phyloP scores from a whole-genome alignment of 2,113 vertebrate genomes.

The Pygoscelis antarcticus region DNA sequence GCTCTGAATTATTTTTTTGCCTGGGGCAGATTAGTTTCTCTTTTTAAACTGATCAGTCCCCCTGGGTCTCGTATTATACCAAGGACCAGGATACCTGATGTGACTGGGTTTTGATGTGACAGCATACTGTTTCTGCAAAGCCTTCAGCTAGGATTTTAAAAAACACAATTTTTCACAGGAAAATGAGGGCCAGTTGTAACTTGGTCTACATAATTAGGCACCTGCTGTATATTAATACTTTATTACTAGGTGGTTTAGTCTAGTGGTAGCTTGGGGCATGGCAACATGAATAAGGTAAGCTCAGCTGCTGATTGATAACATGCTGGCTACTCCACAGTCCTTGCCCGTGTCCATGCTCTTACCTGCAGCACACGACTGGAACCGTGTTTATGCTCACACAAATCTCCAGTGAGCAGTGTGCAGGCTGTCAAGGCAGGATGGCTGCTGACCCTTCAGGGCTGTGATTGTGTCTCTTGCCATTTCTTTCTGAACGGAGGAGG shows the following conservation, averaged over 20 bases:
- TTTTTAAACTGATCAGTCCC: slow-evolving; percentile 52
- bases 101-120: slow-evolving; percentile 46
- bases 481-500: neutral
- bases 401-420: neutral
- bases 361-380: neutral
- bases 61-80: slow-evolving; percentile 14
- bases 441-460: neutral
- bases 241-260: neutral
- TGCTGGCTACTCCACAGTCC: neutral
- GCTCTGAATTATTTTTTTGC: slow-evolving; percentile 41
- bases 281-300: neutral
- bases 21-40: slow-evolving; percentile 8
- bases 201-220: neutral
- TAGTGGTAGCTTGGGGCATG: neutral
- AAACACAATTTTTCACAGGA: neutral
- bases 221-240: slow-evolving; percentile 15
- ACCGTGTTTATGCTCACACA: rapidly evolving
- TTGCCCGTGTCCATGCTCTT: rapidly evolving
- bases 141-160: slow-evolving; percentile 24
- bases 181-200: slow-evolving; percentile 18
- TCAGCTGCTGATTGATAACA: neutral
- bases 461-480: neutral
- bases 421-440: neutral
- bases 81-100: slow-evolving; percentile 2
- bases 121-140: slow-evolving; percentile 2